Evolutionary conservation across 2,888 invertebrate species (phyloP), one percentile per base, ranked within the genome.

Genomic region (Caenorhabditis angaria): DNA sequence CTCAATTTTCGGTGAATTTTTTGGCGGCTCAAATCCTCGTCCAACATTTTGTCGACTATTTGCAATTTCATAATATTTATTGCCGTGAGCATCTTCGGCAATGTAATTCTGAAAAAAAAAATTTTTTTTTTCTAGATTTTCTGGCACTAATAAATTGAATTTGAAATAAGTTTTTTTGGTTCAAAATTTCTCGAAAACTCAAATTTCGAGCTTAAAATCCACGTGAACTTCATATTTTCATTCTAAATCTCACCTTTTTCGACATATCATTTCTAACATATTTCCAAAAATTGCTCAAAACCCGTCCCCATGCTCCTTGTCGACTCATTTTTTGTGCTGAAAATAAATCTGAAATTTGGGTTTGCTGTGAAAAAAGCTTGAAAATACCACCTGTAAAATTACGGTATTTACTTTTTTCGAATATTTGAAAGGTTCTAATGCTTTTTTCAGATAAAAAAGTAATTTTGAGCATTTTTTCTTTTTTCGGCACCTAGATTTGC

Each of bases 1-100:
- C 32, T 72, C 68, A 8, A 47, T 22, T 50, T 50, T 4, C 6
- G 24, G 53, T 32, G 64, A 71, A 10, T 61, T 70, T 8, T 55
- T 10, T 8, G 81, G 76, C 25, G 82, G 82, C 25, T 86, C 84
- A 67, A 81, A 85, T 0, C 85, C 85, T 67, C 85, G 69, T 5
- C 57, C 47, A 24, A 81, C 78, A 61, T 81, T 81, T 55, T 80
- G 77, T 10, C 79, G 63, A 32, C 78, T 69, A 63, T 80, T 77
- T 2, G 69, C 35, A 28, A 82, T 77, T 66, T 86, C 85, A 55
- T 86, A 86, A 63, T 73, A 86, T 18, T 70, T 65, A 65, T 85
- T 83, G 24, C 86, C 86, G 4, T 73, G 55, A 8, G 56, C 50
- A 66, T 86, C 86, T 66, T 84, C 74, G n/a, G 83, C 86, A 8